These are phyloP conservation scores for Hydrozoanthus tunicans DNA, from an alignment of 64 coral and sea anemone species.

Conservation along the genomic window DNA sequence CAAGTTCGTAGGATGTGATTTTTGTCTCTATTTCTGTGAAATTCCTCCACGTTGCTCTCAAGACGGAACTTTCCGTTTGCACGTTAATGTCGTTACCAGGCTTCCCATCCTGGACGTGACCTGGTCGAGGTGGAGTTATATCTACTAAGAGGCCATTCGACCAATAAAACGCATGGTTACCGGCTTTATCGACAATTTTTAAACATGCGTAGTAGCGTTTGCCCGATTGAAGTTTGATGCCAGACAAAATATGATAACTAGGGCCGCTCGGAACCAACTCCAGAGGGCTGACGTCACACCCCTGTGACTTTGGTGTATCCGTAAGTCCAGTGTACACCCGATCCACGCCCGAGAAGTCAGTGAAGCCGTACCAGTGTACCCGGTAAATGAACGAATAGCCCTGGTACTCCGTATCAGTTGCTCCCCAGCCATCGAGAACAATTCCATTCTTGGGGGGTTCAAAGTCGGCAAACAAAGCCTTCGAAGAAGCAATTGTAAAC, in stretches of 20 bases:
- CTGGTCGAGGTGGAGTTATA: slow-evolving; percentile 72
- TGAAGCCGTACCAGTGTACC: slow-evolving; percentile 92
- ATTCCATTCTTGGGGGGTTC: slow-evolving; percentile 74
- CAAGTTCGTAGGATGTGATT: slow-evolving; percentile 74
- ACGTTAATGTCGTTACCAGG: slow-evolving; percentile 63
- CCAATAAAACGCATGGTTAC: slow-evolving; percentile 71
- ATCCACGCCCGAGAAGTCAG: slow-evolving; percentile 83
- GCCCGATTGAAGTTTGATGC: slow-evolving; percentile 71
- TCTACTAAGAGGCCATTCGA: slow-evolving; percentile 87
- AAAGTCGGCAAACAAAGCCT: slow-evolving; percentile 73
- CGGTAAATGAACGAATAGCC: slow-evolving; percentile 86
- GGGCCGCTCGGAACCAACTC: slow-evolving; percentile 60
- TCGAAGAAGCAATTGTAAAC: slow-evolving; percentile 65
- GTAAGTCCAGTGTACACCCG: slow-evolving; percentile 73
- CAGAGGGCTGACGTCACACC: slow-evolving; percentile 70
- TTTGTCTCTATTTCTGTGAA: slow-evolving; percentile 81
- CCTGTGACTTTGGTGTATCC: slow-evolving; percentile 29
- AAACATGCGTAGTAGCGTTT: slow-evolving; percentile 79
- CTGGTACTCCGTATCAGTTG: slow-evolving; percentile 83
- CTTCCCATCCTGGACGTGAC: slow-evolving; percentile 78
- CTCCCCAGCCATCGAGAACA: slow-evolving; percentile 92
- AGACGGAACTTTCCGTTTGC: slow-evolving; percentile 79
- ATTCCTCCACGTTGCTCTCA: slow-evolving; percentile 81
- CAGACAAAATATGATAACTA: slow-evolving; percentile 73
- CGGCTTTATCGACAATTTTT: slow-evolving; percentile 78